Base-by-base conservation (phyloP, 2,797 vertebrate species). In the Sciurus vulgaris region DNA sequence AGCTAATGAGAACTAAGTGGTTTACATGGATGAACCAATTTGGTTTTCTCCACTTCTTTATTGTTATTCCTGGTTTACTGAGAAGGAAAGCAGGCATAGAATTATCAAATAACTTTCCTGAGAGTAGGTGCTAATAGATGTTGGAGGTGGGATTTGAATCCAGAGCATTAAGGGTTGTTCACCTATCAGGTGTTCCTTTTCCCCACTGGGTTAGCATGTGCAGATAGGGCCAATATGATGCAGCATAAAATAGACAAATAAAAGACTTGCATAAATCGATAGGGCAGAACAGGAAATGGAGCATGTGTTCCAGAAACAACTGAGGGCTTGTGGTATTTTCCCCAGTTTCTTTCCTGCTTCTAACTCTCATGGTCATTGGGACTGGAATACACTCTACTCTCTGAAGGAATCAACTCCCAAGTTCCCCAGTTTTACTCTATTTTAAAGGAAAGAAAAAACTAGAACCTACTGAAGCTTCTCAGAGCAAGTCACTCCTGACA, bases 391-490 rank as follows among this genome's bases (percentile, higher is more conserved):
- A 7, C 2, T 10, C 17, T 18, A 10, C 13, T n/a, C 28, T 72
- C 81, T 56, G 54, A 74, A 83, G 24, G 54, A 92, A 44, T 61
- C 24, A 26, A 51, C 49, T 77, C 82, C 26, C 35, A 69, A 8
- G 67, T 81, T 82, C 67, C 93, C 33, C 20, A 70, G 79, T 67
- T 65, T 44, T 84, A 76, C 56, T 93, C 89, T 84, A 35, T 79
- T 84, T 90, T 67, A 79, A 94, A 24, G 49, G 22, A 8, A 22
- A 47, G n/a, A 65, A 47, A 63, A 12, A 56, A 47, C 17, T 22
- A 20, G 51, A 47, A 70, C 5, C 44, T 33, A 38, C 56, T 73
- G 51, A 22, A 70, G 67, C 51, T 87, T 84, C 81, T 76, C 44
- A 73, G 81, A 35, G 54, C 33, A 67, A 76, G 54, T 67, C 79